Evolutionary conservation across 2,888 invertebrate genomes (phyloP).

Genomic region (Monoplex corrugatus): DNA sequence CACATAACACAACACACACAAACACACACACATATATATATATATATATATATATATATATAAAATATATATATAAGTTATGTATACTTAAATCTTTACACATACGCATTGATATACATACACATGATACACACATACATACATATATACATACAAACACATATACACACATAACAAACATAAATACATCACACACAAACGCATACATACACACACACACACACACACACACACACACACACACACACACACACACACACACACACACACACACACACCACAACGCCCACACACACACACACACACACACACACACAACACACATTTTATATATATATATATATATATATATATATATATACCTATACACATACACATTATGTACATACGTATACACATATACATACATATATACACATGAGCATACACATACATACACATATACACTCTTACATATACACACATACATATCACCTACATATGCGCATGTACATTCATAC

Average conservation of each 20-base stretch:
- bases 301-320: not conserved
- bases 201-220: slow-evolving; percentile 4
- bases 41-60: too few species aligned
- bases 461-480: not conserved
- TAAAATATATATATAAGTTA: too few species aligned
- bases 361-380: not conserved
- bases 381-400: not conserved
- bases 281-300: not conserved
- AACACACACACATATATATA: not conserved
- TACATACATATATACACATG: not conserved
- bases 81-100: too few species aligned
- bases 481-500: not conserved
- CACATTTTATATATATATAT: too few species aligned
- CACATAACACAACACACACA: not conserved
- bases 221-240: not conserved
- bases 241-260: slow-evolving; percentile 11
- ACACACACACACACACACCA: slow-evolving; percentile 9
- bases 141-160: not conserved
- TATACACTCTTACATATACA: not conserved
- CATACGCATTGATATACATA: too few species aligned
- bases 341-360: not conserved
- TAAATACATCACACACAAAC: not conserved
- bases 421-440: not conserved
- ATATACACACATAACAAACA: not conserved
- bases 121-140: not conserved